Base-by-base conservation (phyloP, 1,140 invertebrate genomes). In the Calycopis cecrops region DNA sequence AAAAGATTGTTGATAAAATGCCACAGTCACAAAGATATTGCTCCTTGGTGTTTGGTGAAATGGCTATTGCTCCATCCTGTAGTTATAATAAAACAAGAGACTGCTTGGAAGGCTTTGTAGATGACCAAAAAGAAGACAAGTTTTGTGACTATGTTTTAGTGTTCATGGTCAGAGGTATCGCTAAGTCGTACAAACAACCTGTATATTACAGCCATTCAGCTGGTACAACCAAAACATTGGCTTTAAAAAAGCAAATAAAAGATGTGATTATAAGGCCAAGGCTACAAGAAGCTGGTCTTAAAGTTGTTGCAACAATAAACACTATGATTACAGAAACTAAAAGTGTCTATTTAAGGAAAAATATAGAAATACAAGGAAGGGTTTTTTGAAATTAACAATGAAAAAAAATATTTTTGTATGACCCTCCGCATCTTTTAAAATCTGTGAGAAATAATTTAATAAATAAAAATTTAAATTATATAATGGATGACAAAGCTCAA, bases 161-260 rank as follows among this genome's bases (percentile, higher is more conserved):
- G 37, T 38, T 38, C 37, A 9, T 38, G 12, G 37, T 38, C 3
- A 38, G 37, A 38, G 2, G 37, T 38, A 38, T 38, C 12, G 37
- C 37, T 3, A 38, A 38, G 37, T 2, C 37, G 9, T 38, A 38
- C 37, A 38, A 12, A 38, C 12, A 38, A 38, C 37, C 37, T 38
- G 9, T 38, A 9, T 38, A 38, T 4, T 38, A 38, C 12, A 38
- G 37, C 37, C 9, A 38, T 38, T 38, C 37, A 38, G 10, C 37
- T 38, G 37, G 42, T 16, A 38, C 12, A 38, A 38, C 37, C 10
- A 38, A 38, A 38, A 38, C 12, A 38, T 38, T 38, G 37, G 37
- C 37, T 38, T 9, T n/a, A 38, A 38, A 9, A 38, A 3, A 38
- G 7, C 37, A 38, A 38, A 38, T 38, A 3, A 38, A 38, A 12